Evolutionary conservation across 2,888 invertebrate species (phyloP), one percentile per base, ranked within the genome.

Genomic region (Lagria hirta): DNA sequence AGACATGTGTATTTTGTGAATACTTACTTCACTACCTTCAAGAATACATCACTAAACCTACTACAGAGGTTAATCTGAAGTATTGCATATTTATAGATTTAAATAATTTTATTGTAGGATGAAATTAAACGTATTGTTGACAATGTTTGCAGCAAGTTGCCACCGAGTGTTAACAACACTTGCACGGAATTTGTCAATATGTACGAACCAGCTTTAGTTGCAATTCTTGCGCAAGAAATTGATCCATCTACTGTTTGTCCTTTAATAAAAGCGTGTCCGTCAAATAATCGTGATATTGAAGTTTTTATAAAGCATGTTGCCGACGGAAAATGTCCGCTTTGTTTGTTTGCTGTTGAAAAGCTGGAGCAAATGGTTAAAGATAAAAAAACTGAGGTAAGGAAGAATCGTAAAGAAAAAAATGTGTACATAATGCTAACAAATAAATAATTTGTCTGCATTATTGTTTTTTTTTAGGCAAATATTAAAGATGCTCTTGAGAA

Each of bases 21-120:
- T 89, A 88, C 70, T 75, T 88, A 69, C 69, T 92, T 56, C 88
- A 90, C 64, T 87, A 84, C 50, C 58, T 91, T 27, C 91, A 92
- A 65, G 77, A 84, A 33, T 78, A 79, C 10, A 73, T 90, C 51
- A 84, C 86, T 37, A 76, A 81, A 50, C 81, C 83, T 1, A 69
- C 68, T 18, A 84, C 79, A 5, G 87, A 86, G 74, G 85, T 84
- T 68, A 16, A 13, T 18, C 48, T 1, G 55, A 69, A 3, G 7
- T 24, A 4, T 27, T 12, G 14, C 3, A 21, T 16, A 2, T 29
- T 29, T 10, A 27, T 13, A 14, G 7, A 8, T 23, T 23, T 22
- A 24, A 16, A 24, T 11, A 8, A 23, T 11, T 23, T 2, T 2
- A 3, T 65, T 66, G 10, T 65, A 88, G 87, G 80, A 81, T 4